Percentiles rank a stretch among this genome's conserved stretches.
Conservation (phyloP, 2,888 invertebrate species). For the Leptinotarsa peninsularis region DNA sequence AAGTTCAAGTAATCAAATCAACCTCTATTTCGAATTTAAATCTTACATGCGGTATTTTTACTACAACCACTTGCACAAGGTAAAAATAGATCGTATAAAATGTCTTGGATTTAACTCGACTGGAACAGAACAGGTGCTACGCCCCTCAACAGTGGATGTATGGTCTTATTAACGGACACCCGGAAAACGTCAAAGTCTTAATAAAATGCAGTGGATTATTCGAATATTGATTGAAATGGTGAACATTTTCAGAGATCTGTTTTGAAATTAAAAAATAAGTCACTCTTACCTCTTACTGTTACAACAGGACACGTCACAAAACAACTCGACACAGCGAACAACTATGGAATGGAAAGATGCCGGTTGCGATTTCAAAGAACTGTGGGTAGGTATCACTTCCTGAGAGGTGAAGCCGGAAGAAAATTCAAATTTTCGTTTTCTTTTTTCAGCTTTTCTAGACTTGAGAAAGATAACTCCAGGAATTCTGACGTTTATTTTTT, state of each 20-base stretch:
- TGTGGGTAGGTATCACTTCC: slow-evolving; percentile 48
- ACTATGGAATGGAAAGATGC: slow-evolving; percentile 64
- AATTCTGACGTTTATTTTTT: slow-evolving; percentile 42
- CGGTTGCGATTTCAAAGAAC: slow-evolving; percentile 60
- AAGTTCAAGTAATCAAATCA: neutral
- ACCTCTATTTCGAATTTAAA: neutral
- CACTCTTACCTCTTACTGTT: slow-evolving; percentile 59
- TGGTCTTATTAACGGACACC: slow-evolving; percentile 6
- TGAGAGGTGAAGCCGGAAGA: slow-evolving; percentile 53
- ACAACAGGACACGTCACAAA: slow-evolving; percentile 63
- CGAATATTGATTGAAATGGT: neutral
- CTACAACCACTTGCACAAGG: slow-evolving; percentile 52
- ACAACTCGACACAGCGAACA: slow-evolving; percentile 57
- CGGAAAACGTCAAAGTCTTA: neutral
- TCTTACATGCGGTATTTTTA: slow-evolving; percentile 39
- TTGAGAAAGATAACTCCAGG: slow-evolving; percentile 36
- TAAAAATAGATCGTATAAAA: slow-evolving; percentile 48
- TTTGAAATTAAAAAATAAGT: slow-evolving; percentile 6
- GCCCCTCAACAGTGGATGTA: slow-evolving; percentile 36
- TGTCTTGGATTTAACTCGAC: slow-evolving; percentile 24
- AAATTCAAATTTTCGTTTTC: slow-evolving; percentile 56
- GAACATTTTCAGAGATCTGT: no score
- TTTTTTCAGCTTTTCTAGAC: slow-evolving; percentile 28
- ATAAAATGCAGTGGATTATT: neutral
- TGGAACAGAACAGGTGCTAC: slow-evolving; percentile 51